Base-by-base conservation (phyloP, 2,797 vertebrate species). In the Lagocephalus sceleratus region DNA sequence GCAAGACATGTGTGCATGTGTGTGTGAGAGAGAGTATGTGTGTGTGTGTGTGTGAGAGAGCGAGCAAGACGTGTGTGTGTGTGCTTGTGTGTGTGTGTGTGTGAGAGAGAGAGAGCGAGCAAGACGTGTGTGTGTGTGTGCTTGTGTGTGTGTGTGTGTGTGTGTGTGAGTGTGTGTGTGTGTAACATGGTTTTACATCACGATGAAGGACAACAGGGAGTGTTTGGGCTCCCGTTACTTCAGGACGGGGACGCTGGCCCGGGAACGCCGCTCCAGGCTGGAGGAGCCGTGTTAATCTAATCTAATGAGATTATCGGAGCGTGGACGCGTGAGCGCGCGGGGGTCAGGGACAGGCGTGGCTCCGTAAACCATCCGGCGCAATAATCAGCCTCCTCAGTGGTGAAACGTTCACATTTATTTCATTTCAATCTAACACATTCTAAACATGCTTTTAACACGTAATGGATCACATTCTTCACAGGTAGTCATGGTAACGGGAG, bases 381-480 rank as follows among this genome's bases (percentile, higher is more conserved):
- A 46, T 25, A 47, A 38, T 40, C 58, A 38, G 12, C 22, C 1
- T 10, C 19, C 46, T 76, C 70, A 63, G 76, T 92, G 93, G 92
- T 91, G 93, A 93, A 94, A 93, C 88, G 81, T 94, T 97, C 95
- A 98, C 95, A 95, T 99, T 99, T 99, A 99, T 98, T 99, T 94
- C 83, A 83, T 94, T 97, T 96, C 91, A 93, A 94, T 90, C 94
- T 98, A 98, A 95, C 87, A 94, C 91, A 94, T 88, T 90, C 94
- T 98, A 98, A 93, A 97, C 96, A 98, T 97, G 95, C 95, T 92
- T 92, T 93, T 87, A 89, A 94, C 95, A 93, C 93, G 86, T 92
- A 93, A 93, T 92, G 93, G 94, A 92, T 96, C 95, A 97, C 93
- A 95, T 89, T 96, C 93, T 94, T 93, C 92, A 96, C 93, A 98